A percentile compares a stretch with the other conserved stretches of the same genome.
Evolutionary conservation across 2,113 vertebrate species (phyloP).

Genomic region (Azemiops feae): DNA sequence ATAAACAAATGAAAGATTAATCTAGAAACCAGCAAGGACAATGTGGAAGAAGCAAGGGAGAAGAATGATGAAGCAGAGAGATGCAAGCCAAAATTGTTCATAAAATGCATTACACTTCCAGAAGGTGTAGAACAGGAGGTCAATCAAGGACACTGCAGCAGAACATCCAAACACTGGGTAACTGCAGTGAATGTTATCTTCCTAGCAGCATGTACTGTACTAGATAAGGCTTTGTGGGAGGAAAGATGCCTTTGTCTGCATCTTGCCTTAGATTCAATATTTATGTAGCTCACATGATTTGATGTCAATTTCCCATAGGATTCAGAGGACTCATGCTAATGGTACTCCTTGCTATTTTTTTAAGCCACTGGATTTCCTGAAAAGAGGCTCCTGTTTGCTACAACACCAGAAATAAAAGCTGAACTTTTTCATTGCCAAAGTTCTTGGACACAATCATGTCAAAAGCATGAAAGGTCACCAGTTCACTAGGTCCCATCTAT

Average conservation of each 20-base stretch:
- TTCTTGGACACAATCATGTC: not conserved
- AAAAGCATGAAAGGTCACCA: not conserved
- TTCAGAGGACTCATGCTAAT: not conserved
- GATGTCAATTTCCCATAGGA: not conserved
- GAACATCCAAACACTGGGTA: constrained; percentile 21
- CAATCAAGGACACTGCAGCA: constrained; percentile 64
- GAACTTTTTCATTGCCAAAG: not conserved
- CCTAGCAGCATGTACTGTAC: constrained; percentile 50
- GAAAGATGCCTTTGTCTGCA: constrained; percentile 41
- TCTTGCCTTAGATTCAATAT: not conserved
- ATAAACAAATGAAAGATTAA: constrained; percentile 1
- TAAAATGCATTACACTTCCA: constrained; percentile 38
- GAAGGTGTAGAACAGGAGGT: constrained; percentile 49
- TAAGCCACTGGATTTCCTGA: not conserved
- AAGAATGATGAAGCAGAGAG: constrained; percentile 4
- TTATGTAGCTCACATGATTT: constrained; percentile 26
- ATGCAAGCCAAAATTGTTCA: not conserved
- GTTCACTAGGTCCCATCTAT: not conserved
- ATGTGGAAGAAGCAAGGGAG: constrained; percentile 20
- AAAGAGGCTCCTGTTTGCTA: not conserved
- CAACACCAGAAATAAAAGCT: not conserved
- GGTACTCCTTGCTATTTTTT: not conserved
- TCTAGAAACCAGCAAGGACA: constrained; percentile 16
- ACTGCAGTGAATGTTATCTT: constrained; percentile 55
- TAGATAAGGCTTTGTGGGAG: constrained; percentile 39